A percentile compares a stretch with the other conserved stretches of the same genome.
These are phyloP conservation scores for Clitarchus hookeri DNA, from an alignment of 2,888 invertebrate species.

Conservation along the genomic window DNA sequence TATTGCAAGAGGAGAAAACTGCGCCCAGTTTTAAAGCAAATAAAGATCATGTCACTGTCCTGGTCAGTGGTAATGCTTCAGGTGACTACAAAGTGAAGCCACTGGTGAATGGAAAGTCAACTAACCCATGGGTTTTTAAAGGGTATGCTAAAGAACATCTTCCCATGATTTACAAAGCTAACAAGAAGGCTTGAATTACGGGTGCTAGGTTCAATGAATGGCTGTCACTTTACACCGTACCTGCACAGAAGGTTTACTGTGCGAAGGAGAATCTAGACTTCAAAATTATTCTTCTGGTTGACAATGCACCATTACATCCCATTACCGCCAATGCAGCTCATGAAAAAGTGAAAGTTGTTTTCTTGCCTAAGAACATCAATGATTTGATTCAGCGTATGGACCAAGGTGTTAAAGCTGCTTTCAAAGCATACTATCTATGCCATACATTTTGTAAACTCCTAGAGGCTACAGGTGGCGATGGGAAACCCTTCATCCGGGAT, in stretches of 20 bases:
- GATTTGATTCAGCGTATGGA: too few species aligned
- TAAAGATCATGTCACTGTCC: too few species aligned
- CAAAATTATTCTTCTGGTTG: background rate
- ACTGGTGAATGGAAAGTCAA: conserved; percentile 4
- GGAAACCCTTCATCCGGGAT: too few species aligned
- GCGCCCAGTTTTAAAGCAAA: too few species aligned
- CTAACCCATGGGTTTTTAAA: conserved; percentile 5
- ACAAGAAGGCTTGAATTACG: conserved; percentile 26
- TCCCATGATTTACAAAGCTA: conserved; percentile 15
- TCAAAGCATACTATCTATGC: too few species aligned
- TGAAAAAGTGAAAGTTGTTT: too few species aligned
- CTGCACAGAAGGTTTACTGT: background rate
- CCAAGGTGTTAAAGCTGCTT: too few species aligned
- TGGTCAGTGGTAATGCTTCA: too few species aligned
- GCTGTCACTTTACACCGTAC: background rate
- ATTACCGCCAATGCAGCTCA: too few species aligned
- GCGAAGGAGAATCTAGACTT: background rate
- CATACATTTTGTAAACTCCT: too few species aligned
- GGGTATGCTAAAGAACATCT: conserved; percentile 5
- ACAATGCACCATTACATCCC: background rate
- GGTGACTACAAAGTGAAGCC: conserved; percentile 27
- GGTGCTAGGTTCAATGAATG: background rate
- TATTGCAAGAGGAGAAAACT: too few species aligned
- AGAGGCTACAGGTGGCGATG: too few species aligned
- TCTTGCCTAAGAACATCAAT: background rate